phyloP scores from a whole-genome alignment of 2,888 invertebrate genomes.

The Rhingia campestris region DNA sequence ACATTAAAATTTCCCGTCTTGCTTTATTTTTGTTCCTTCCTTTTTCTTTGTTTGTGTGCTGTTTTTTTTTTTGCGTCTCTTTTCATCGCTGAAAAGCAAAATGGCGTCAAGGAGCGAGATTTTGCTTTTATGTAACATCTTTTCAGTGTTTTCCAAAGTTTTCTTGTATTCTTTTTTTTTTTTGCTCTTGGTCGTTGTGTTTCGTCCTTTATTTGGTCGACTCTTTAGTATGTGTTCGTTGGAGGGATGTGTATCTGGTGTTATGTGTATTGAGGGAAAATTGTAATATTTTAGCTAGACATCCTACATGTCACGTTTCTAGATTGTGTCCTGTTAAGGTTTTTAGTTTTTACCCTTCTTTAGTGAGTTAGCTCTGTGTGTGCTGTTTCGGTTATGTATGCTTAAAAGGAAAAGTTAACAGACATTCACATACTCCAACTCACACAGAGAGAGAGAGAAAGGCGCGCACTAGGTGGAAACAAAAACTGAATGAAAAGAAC shows the following conservation, averaged over 20 bases:
- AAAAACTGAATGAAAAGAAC: slow-evolving; percentile 5
- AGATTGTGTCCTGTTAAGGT: slow-evolving; percentile 53
- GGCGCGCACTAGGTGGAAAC: not conserved
- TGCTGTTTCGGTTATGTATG: slow-evolving; percentile 11
- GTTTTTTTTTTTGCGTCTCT: slow-evolving; percentile 14
- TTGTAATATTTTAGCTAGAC: slow-evolving; percentile 52
- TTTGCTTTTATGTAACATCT: slow-evolving; percentile 70
- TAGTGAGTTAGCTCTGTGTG: slow-evolving; percentile 28
- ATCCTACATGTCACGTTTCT: slow-evolving; percentile 60
- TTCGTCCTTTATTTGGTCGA: not conserved
- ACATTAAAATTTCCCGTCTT: slow-evolving; percentile 66
- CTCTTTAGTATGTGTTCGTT: not conserved
- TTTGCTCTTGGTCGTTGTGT: not conserved
- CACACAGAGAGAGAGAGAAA: not conserved
- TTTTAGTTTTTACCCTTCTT: slow-evolving; percentile 60
- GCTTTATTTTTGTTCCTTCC: slow-evolving; percentile 31
- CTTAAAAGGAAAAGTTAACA: slow-evolving; percentile 47
- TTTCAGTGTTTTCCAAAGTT: slow-evolving; percentile 65
- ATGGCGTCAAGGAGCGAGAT: slow-evolving; percentile 73
- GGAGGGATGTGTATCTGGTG: not conserved
- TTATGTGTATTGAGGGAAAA: slow-evolving; percentile 30
- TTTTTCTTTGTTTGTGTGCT: slow-evolving; percentile 19
- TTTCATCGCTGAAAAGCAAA: slow-evolving; percentile 65
- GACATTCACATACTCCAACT: slow-evolving; percentile 12
- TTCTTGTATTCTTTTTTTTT: slow-evolving; percentile 16